A percentile compares a stretch with the other conserved stretches of the same genome.
Evolutionary conservation across 1,140 invertebrate genomes (phyloP).

Genomic region (Scaptodrosophila lebanonensis): DNA sequence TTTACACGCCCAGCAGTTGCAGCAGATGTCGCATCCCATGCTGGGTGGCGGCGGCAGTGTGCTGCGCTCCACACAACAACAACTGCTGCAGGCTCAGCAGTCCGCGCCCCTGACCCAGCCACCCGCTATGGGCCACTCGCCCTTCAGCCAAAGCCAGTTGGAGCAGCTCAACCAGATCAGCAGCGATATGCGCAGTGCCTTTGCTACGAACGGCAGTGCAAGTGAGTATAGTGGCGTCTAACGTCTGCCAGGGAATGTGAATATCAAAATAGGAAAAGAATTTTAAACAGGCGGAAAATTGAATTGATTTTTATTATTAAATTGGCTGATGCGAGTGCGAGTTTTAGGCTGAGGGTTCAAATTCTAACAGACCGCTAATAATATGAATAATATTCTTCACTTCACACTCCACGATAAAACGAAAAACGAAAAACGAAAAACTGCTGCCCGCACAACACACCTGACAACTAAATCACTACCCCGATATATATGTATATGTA

Average conservation of each 20-base stretch:
- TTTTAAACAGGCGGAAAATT: no score
- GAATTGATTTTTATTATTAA: no score
- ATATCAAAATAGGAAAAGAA: background rate
- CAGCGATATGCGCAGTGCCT: slow-evolving; percentile 71
- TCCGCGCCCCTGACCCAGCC: slow-evolving; percentile 33
- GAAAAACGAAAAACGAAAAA: no score
- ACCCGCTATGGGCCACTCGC: slow-evolving; percentile 33
- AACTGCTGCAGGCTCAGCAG: slow-evolving; percentile 48
- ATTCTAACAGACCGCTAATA: no score
- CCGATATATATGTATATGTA: no score
- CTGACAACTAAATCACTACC: no score
- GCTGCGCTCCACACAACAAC: slow-evolving; percentile 56
- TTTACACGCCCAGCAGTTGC: slow-evolving; percentile 72
- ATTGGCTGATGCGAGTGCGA: no score
- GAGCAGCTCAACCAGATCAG: slow-evolving; percentile 71
- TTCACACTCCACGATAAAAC: no score
- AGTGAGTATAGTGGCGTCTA: slow-evolving; percentile 51
- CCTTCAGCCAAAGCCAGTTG: slow-evolving; percentile 67
- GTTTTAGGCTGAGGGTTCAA: no score
- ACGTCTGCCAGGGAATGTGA: background rate
- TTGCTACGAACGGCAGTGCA: slow-evolving; percentile 68
- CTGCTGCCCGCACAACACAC: no score
- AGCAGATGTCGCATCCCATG: slow-evolving; percentile 45
- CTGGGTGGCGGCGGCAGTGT: slow-evolving; percentile 20
- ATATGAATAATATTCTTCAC: no score